A percentile compares a stretch with the other conserved stretches of the same genome.
These are phyloP conservation scores for Stegodyphus mimosarum DNA, from an alignment of 1,140 invertebrate species.

Conservation along the genomic window DNA sequence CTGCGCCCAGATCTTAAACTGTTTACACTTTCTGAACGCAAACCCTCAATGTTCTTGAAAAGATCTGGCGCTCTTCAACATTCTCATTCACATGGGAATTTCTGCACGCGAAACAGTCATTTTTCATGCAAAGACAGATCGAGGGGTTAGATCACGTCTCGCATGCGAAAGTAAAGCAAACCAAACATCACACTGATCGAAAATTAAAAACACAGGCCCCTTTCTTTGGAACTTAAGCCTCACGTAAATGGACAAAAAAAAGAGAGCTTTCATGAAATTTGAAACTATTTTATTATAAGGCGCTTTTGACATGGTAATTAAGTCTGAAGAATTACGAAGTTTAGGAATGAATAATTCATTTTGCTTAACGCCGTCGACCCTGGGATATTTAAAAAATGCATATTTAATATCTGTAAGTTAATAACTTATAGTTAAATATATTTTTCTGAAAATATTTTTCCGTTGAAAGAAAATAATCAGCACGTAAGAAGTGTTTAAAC, in stretches of 20 bases:
- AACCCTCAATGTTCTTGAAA: conserved; percentile 25
- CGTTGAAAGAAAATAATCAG: no score
- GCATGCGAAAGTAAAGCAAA: conserved; percentile 19
- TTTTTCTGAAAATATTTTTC: no score
- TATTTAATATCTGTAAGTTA: no score
- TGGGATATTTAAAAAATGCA: no score
- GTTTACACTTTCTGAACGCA: conserved; percentile 32
- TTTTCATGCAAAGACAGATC: conserved; percentile 49
- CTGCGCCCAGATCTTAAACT: conserved; percentile 24
- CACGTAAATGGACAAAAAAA: neutral
- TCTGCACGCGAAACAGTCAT: conserved; percentile 36
- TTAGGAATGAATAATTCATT: no score
- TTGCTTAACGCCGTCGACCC: no score
- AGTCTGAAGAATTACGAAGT: neutral
- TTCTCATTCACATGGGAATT: conserved; percentile 20
- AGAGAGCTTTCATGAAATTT: conserved; percentile 29
- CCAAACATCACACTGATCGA: no score
- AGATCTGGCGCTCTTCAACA: conserved; percentile 27
- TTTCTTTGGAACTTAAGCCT: neutral
- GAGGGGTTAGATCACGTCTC: neutral
- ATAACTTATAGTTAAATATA: no score
- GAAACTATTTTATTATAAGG: conserved; percentile 24
- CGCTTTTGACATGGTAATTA: conserved; percentile 33
- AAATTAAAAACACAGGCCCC: no score
- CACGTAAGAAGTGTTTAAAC: no score